Conservation (phyloP, 2,888 invertebrate species). For the Rutpela maculata region DNA sequence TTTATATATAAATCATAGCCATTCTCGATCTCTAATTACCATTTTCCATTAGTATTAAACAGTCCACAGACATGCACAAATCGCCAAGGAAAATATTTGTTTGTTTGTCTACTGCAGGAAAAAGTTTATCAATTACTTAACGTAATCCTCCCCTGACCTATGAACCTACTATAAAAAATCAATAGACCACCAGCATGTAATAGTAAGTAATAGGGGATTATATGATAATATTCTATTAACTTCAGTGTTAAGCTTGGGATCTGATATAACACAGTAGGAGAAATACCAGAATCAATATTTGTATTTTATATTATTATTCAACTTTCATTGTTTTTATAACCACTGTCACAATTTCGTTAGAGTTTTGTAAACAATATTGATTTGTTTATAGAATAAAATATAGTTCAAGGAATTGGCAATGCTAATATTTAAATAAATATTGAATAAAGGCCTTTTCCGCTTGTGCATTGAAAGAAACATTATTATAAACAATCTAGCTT, state of each 20-base stretch:
- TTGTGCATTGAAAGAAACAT: not conserved
- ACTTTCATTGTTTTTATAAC: not conserved
- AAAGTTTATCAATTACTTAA: not conserved
- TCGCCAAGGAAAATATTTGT: not conserved
- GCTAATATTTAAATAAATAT: not conserved
- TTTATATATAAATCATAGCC: too few species aligned
- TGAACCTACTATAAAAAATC: slow-evolving; percentile 28
- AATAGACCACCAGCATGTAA: slow-evolving; percentile 36
- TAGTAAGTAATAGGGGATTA: not conserved
- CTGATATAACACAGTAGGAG: not conserved
- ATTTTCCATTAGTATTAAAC: too few species aligned
- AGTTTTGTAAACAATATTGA: not conserved
- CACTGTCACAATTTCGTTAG: not conserved
- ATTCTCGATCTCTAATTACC: too few species aligned
- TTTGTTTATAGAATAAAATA: not conserved
- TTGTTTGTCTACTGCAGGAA: slow-evolving; percentile 5
- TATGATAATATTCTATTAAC: slow-evolving; percentile 1
- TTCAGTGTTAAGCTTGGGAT: not conserved
- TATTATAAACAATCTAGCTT: slow-evolving; percentile 66
- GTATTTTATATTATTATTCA: not conserved
- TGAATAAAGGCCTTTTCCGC: not conserved
- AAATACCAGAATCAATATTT: not conserved
- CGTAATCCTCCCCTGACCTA: slow-evolving; percentile 20
- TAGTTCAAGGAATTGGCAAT: not conserved
- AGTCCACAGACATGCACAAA: not conserved